phyloP scores from a whole-genome alignment of 2,888 invertebrate species.

The Gibbula magus region DNA sequence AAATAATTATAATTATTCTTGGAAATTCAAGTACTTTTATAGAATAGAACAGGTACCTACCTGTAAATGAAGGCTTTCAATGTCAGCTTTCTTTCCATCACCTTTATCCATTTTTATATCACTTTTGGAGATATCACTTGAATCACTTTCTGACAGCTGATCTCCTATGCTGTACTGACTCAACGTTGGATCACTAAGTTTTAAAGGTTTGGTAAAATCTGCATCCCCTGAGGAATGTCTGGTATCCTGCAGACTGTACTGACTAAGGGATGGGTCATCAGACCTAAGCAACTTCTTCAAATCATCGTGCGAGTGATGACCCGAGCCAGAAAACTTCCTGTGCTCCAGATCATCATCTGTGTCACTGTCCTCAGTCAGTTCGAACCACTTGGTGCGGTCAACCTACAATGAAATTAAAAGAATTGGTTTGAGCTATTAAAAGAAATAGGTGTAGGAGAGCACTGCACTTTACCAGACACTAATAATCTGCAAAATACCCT shows the following conservation, averaged over 20 bases:
- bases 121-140: background rate
- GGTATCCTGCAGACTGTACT: background rate
- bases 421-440: background rate
- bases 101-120: background rate
- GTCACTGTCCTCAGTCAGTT: slow-evolving; percentile 34
- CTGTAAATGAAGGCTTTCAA: background rate
- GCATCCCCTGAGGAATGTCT: background rate
- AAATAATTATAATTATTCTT: too few relatives aligned
- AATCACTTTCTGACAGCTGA: background rate
- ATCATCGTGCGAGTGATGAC: background rate
- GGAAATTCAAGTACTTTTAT: too few relatives aligned
- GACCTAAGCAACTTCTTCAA: background rate
- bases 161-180: slow-evolving; percentile 6
- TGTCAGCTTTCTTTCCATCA: background rate
- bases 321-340: background rate
- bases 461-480: too few relatives aligned
- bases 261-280: background rate
- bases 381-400: slow-evolving; percentile 34
- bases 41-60: background rate
- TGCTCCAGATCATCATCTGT: slow-evolving; percentile 30
- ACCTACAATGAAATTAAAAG: slow-evolving; percentile 14
- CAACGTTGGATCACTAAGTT: background rate
- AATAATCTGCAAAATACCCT: too few relatives aligned
- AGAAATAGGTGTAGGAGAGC: too few relatives aligned
- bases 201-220: background rate